Evolutionary conservation across 2,113 vertebrate genomes (phyloP).

Genomic region (Nerophis ophidion): DNA sequence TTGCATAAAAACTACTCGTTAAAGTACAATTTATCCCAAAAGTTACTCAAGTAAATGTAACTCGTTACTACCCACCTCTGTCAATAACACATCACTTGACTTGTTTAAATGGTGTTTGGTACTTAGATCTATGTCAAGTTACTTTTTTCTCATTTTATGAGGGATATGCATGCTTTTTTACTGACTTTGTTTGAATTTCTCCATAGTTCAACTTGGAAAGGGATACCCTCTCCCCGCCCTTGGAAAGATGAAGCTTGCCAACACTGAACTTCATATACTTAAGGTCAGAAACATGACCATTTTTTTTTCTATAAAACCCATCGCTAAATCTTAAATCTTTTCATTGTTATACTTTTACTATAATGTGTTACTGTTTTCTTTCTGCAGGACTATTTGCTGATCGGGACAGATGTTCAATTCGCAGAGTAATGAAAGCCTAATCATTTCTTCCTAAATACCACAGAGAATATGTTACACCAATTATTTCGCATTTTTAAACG

Average conservation of each 20-base stretch:
- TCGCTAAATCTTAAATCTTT: accelerated
- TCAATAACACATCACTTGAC: background rate
- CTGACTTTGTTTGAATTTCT: background rate
- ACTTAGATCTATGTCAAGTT: background rate
- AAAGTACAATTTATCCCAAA: too few relatives aligned
- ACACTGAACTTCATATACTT: slow-evolving; percentile 59
- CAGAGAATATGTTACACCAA: background rate
- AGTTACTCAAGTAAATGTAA: too few relatives aligned
- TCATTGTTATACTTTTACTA: background rate
- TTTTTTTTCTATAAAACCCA: background rate
- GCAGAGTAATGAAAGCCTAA: slow-evolving; percentile 14
- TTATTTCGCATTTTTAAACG: background rate
- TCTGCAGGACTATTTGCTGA: slow-evolving; percentile 62
- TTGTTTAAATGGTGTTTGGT: background rate
- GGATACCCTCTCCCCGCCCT: slow-evolving; percentile 69
- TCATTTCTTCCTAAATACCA: background rate
- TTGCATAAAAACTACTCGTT: too few relatives aligned
- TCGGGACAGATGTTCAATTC: slow-evolving; percentile 70
- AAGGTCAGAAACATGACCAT: slow-evolving; percentile 52
- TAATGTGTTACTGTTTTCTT: background rate
- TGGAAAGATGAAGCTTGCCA: slow-evolving; percentile 66
- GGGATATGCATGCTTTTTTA: background rate
- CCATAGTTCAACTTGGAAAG: slow-evolving; percentile 48
- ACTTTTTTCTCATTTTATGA: too few relatives aligned
- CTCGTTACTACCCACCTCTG: too few relatives aligned